phyloP scores from a whole-genome alignment of 1,140 invertebrate genomes.

The Cyphomyrmex costatus region DNA sequence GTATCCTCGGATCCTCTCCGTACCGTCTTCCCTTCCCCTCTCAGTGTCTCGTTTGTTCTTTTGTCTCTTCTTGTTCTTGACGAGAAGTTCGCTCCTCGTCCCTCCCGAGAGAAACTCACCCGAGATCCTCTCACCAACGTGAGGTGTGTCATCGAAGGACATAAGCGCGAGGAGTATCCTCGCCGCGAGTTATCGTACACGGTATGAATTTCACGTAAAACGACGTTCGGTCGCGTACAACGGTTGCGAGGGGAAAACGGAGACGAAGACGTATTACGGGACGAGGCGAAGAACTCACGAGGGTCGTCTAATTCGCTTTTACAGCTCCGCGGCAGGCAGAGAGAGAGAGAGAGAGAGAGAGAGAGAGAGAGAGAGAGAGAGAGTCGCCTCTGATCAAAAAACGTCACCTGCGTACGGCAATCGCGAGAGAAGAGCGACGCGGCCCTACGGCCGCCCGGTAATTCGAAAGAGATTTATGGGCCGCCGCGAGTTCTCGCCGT shows the following conservation, averaged over 20 bases:
- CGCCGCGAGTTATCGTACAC: slow-evolving; percentile 57
- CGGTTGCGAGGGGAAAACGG: background rate
- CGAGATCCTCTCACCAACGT: background rate
- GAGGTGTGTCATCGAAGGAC: slow-evolving; percentile 24
- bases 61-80: slow-evolving; percentile 7
- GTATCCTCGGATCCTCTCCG: slow-evolving; percentile 65
- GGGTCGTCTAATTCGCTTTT: slow-evolving; percentile 75
- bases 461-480: slow-evolving; percentile 58
- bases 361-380: slow-evolving; percentile 1
- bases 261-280: slow-evolving; percentile 58
- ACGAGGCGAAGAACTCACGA: slow-evolving; percentile 52
- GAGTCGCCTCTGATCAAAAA: slow-evolving; percentile 66
- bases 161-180: slow-evolving; percentile 27
- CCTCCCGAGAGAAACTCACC: background rate
- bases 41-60: slow-evolving; percentile 12
- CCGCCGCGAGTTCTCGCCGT: slow-evolving; percentile 48
- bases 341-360: background rate
- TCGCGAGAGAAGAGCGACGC: slow-evolving; percentile 27
- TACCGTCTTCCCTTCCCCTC: background rate
- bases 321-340: slow-evolving; percentile 57
- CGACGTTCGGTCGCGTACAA: slow-evolving; percentile 25
- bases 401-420: slow-evolving; percentile 61
- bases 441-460: slow-evolving; percentile 48
- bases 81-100: background rate
- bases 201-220: slow-evolving; percentile 63